These are phyloP conservation scores for Trachelus troglodyta DNA, from an alignment of 2,888 invertebrate species.

Conservation along the genomic window DNA sequence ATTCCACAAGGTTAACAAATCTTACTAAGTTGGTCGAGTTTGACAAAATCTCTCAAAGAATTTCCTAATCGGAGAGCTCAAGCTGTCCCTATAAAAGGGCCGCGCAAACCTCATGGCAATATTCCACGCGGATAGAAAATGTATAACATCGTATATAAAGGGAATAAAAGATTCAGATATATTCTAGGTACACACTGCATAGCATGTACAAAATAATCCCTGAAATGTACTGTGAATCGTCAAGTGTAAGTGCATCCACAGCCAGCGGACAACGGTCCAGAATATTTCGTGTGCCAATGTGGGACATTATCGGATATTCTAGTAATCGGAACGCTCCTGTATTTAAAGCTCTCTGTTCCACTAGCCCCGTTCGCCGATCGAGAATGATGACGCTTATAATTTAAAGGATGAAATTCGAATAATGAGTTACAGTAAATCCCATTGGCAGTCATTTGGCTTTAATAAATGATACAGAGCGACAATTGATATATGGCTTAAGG, in stretches of 20 bases:
- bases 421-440: neutral
- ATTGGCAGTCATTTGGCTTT: conserved; percentile 11
- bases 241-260: conserved; percentile 24
- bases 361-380: conserved; percentile 1
- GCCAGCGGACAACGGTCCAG: conserved; percentile 13
- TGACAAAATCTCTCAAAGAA: neutral
- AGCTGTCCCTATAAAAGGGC: neutral
- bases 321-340: neutral
- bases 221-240: conserved; percentile 14
- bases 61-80: neutral
- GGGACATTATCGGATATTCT: conserved; percentile 11
- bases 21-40: neutral
- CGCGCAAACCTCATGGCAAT: neutral
- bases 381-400: neutral
- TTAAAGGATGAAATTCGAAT: neutral
- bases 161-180: neutral
- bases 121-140: neutral
- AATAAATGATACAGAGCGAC: conserved; percentile 32
- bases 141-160: neutral
- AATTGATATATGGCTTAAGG: conserved; percentile 11
- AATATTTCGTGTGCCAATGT: conserved; percentile 3
- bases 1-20: neutral
- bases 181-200: neutral
- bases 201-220: conserved; percentile 12
- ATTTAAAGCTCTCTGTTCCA: conserved; percentile 5